These are phyloP conservation scores for Megaustenia siamemsis DNA, from an alignment of 2,888 invertebrate genomes.

Conservation along the genomic window DNA sequence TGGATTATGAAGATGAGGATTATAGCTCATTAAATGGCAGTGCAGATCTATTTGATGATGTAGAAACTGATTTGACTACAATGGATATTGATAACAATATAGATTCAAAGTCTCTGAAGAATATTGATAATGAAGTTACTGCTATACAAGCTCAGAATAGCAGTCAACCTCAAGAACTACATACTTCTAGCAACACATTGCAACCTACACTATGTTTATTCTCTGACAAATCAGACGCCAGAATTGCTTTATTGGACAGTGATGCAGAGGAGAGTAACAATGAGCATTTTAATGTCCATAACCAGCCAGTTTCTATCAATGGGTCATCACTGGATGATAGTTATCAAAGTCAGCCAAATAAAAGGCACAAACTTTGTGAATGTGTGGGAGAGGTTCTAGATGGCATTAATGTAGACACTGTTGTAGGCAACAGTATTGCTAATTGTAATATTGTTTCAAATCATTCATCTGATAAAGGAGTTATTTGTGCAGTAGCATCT, in stretches of 20 bases:
- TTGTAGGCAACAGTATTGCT: neutral
- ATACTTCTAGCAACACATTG: neutral
- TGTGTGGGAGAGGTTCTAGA: neutral
- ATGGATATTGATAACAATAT: neutral
- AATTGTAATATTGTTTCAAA: neutral
- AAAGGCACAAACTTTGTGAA: neutral
- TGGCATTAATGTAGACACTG: neutral
- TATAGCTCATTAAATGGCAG: neutral
- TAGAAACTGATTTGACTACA: neutral
- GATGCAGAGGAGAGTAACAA: neutral
- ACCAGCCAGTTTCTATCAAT: neutral
- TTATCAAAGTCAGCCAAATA: conserved; percentile 4
- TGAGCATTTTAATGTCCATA: neutral
- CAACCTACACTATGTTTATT: neutral
- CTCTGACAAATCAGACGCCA: too few relatives aligned
- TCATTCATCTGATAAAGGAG: neutral
- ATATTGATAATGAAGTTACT: neutral
- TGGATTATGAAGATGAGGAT: conserved; percentile 29
- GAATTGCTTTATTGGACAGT: neutral
- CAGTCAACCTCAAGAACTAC: neutral
- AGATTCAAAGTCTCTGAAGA: neutral
- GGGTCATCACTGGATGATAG: neutral
- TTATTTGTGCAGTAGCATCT: neutral
- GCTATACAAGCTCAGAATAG: neutral
- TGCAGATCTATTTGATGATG: conserved; percentile 33